Conservation (phyloP, 2,113 vertebrate genomes). For the Erinaceus europaeus region DNA sequence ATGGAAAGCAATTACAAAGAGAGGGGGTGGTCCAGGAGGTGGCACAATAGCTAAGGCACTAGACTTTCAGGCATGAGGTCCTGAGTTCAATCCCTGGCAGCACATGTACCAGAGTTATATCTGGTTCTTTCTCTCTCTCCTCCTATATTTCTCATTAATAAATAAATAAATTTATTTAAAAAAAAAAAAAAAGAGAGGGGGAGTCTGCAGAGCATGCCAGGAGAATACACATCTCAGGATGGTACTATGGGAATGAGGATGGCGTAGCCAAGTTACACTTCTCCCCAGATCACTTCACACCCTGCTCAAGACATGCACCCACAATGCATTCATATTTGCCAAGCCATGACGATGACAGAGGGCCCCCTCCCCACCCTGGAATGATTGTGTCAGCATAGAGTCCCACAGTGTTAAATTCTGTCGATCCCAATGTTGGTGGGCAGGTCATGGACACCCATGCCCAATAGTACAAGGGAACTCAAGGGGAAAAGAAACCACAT, state of each 20-base stretch:
- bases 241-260: conserved; percentile 99
- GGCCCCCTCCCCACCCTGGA: conserved; percentile 93
- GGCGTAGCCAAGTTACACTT: conserved; percentile 93
- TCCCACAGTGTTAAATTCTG: conserved; percentile 91
- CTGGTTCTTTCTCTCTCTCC: too few relatives aligned
- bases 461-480: conserved; percentile 95
- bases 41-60: too few relatives aligned
- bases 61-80: too few relatives aligned
- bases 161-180: too few relatives aligned
- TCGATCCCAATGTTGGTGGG: conserved; percentile 93
- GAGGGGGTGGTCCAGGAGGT: too few relatives aligned
- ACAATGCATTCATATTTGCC: conserved; percentile 90
- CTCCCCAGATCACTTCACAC: conserved; percentile 94
- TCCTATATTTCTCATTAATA: too few relatives aligned
- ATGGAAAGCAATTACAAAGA: too few relatives aligned
- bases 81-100: too few relatives aligned
- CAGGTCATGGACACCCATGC: conserved; percentile 96
- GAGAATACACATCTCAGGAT: conserved; percentile 98
- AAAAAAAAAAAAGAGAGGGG: too few relatives aligned
- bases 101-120: too few relatives aligned
- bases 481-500: conserved; percentile 87
- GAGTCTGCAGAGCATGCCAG: conserved; percentile 97
- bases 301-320: conserved; percentile 93
- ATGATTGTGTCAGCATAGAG: conserved; percentile 96
- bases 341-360: conserved; percentile 96